Base-by-base conservation (phyloP, 2,888 invertebrate species). In the Netelia melanura region DNA sequence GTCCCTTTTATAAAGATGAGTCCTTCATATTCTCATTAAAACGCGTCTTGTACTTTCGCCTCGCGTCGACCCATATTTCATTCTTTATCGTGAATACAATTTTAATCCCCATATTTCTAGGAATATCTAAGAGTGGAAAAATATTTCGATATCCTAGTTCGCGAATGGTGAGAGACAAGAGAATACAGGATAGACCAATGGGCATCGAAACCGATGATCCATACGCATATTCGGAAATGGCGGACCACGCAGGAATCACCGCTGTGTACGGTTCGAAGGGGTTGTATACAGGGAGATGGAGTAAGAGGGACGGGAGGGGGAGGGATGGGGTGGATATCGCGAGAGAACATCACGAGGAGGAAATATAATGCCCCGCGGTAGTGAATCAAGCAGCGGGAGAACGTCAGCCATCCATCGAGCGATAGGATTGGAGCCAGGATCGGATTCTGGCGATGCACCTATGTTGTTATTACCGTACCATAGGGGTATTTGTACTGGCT, bases 401-500 rank as follows among this genome's bases (percentile, higher is more conserved):
- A 90, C 90, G 89, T 90, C 91, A 90, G 89, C 89, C 89, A 91
- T 92, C 91, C 90, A 90, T 90, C 90, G 90, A 80, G 89, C 87
- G 90, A 91, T 90, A 89, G 90, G 89, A 91, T 91, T 86, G 86
- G 85, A 90, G 89, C 90, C 87, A 86, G 89, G 90, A 92, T 92
- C 91, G 91, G 90, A 92, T 92, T 92, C 92, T 89, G 89, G 87
- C 90, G 88, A 86, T 92, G 88, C 90, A 91, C 90, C 92, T 91
- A 91, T 92, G 92, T 93, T 93, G 92, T 93, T 92, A 92, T 91
- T 92, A 90, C 92, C 89, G 90, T 90, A 91, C 91, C 92, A 92
- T 92, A 92, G 92, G 92, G 92, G 93, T 93, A 92, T 93, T 93
- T 93, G 93, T 93, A 92, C 91, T 92, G 93, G 93, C 92, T 93